phyloP scores from a whole-genome alignment of 2,113 vertebrate genomes.

The Anser brachyrhynchus region DNA sequence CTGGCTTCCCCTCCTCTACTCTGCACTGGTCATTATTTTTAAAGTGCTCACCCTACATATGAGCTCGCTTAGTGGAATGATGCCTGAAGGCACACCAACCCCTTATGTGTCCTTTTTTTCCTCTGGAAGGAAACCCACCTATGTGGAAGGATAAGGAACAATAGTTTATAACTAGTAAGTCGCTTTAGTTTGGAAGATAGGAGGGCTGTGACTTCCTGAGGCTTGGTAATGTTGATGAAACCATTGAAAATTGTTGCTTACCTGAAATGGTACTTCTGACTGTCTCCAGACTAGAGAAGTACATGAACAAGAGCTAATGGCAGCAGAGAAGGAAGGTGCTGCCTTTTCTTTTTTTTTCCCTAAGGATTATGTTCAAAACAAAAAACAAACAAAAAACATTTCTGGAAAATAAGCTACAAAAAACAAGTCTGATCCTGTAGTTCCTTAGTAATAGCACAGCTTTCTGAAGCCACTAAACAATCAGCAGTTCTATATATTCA shows the following conservation, averaged over 20 bases:
- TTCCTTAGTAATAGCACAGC: neutral
- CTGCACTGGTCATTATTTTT: neutral
- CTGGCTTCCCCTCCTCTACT: neutral
- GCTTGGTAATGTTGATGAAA: neutral
- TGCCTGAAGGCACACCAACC: neutral
- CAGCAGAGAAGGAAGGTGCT: neutral
- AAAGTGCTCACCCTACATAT: neutral
- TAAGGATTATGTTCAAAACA: neutral
- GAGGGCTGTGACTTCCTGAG: neutral
- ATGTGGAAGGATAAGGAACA: neutral
- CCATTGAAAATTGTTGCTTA: neutral
- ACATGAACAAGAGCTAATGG: neutral
- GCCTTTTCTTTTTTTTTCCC: neutral
- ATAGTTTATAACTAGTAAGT: neutral
- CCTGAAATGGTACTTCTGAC: neutral
- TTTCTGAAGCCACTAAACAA: neutral
- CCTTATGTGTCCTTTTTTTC: neutral
- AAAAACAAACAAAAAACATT: neutral
- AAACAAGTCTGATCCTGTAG: neutral
- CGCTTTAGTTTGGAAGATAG: neutral
- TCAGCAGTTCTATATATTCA: neutral
- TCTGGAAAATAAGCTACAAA: neutral
- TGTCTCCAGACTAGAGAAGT: neutral
- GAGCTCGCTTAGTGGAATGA: neutral
- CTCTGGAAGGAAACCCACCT: neutral